phyloP scores from a whole-genome alignment of 1,140 invertebrate genomes.

The Brachystomella parvula region DNA sequence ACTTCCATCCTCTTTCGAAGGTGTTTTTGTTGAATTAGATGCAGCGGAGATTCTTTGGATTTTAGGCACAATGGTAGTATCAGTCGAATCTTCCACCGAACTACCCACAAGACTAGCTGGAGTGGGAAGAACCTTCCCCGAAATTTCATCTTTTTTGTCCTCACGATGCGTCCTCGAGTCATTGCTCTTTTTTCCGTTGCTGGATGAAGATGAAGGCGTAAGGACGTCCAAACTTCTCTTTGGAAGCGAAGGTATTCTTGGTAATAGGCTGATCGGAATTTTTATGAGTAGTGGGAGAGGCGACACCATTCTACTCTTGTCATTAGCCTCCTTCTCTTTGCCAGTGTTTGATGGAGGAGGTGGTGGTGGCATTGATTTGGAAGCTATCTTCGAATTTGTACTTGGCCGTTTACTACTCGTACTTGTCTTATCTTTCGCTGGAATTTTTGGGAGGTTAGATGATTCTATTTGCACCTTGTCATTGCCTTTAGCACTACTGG shows the following conservation, averaged over 20 bases:
- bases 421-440: background rate
- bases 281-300: background rate
- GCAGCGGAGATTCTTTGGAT: background rate
- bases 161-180: background rate
- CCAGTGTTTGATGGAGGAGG: background rate
- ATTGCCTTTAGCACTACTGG: background rate
- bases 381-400: background rate
- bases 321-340: background rate
- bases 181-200: background rate
- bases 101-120: constrained; percentile 4
- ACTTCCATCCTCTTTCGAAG: background rate
- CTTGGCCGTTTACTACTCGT: background rate
- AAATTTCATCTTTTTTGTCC: background rate
- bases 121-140: background rate
- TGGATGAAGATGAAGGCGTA: background rate
- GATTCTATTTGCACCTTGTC: background rate
- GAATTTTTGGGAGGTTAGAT: background rate
- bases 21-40: background rate
- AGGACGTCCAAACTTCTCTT: background rate
- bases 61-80: background rate
- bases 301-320: background rate
- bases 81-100: constrained; percentile 2
- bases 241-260: background rate
- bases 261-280: background rate
- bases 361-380: background rate